Base-by-base conservation (phyloP, 2,797 vertebrate genomes). In the Pogoniulus pusillus region DNA sequence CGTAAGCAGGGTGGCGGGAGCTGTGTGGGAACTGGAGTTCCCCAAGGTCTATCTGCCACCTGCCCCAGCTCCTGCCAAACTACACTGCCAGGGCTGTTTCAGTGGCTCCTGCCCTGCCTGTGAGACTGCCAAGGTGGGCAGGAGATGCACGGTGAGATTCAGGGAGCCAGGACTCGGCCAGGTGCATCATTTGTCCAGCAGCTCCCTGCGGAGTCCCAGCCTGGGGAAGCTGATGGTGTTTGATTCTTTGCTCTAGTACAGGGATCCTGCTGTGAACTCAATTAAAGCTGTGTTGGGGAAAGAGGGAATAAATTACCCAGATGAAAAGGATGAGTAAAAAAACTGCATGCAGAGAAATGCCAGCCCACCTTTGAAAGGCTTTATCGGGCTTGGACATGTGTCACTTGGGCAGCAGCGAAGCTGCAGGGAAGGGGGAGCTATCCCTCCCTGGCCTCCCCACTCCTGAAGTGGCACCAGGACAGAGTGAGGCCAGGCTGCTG, bases 201-300 rank as follows among this genome's bases (percentile, higher is more conserved):
- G 58, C 20, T 78, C 73, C 55, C 79, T 37, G 34, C 54, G 69
- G 55, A 79, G 39, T 90, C 75, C 54, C 69, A 74, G 79, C 72
- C 62, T 74, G 79, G 69, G 87, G 66, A 91, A 58, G 55, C 29
- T 75, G 85, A 20, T 62, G 80, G n/a, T 75, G 80, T 74, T 87
- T 55, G 37, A n/a, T 85, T 87, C 85, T 89, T 87, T 85, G 82
- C 77, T 81, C 63, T 3, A 3, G 69, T 75, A 66, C 80, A 0
- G 24, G 70, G 37, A 76, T 87, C 93, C 90, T 26, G 74, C 93
- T 95, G 95, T 66, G 87, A 94, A 76, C 85, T 92, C 85, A 89
- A 91, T 95, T 94, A 94, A 93, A 92, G 39, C 71, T 55, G 63
- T 89, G 55, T 59, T 89, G 58, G 55, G 47, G 24, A 54, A 89